A percentile compares a stretch with the other conserved stretches of the same genome.
Evolutionary conservation across 2,888 invertebrate genomes (phyloP).

Genomic region (Tenthredo scrophulariae): DNA sequence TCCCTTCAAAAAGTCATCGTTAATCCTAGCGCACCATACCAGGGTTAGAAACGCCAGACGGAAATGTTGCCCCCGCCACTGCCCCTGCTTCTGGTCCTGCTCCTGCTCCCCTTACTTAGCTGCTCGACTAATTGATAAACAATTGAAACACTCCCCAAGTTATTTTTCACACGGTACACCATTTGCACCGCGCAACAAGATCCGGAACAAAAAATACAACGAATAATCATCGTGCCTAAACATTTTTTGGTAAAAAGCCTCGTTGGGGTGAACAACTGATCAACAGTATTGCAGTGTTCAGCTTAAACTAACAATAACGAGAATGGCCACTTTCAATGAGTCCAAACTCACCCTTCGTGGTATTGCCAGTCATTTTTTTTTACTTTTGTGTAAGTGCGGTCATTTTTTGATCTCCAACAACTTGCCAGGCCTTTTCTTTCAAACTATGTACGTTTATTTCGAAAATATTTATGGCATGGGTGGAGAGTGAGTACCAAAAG

Average conservation of each 20-base stretch:
- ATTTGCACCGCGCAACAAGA: neutral
- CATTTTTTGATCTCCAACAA: neutral
- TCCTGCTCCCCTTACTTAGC: constrained; percentile 10
- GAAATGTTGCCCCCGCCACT: neutral
- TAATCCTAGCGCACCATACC: constrained; percentile 24
- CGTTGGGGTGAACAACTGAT: neutral
- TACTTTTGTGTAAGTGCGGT: neutral
- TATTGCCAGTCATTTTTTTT: neutral
- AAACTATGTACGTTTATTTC: neutral
- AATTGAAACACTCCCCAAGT: constrained; percentile 37
- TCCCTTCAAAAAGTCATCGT: constrained; percentile 13
- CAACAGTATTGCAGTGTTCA: neutral
- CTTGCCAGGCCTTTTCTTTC: neutral
- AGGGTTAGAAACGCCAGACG: neutral
- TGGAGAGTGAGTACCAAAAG: neutral
- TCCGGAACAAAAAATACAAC: neutral
- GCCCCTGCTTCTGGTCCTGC: neutral
- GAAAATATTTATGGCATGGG: neutral
- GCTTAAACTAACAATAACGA: neutral
- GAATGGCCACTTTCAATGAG: neutral
- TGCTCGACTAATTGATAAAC: constrained; percentile 46
- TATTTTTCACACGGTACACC: constrained; percentile 1
- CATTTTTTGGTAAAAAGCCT: neutral
- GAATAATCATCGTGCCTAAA: neutral
- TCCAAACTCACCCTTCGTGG: neutral